Percentiles rank a stretch among this genome's conserved stretches.
phyloP scores from a whole-genome alignment of 2,113 vertebrate genomes.

The Sturnus vulgaris region DNA sequence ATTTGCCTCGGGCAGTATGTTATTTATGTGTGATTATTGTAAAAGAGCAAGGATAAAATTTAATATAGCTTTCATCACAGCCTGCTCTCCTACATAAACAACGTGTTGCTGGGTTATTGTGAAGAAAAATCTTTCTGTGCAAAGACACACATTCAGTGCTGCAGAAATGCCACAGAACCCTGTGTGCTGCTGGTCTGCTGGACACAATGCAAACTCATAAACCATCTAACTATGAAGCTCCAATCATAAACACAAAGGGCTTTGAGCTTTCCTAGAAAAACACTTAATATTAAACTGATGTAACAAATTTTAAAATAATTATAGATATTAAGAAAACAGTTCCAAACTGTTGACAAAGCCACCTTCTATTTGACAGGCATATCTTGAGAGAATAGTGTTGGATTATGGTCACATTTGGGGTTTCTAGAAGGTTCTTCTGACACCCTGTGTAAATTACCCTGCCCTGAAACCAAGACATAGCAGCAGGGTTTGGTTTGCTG shows the following conservation, averaged over 20 bases:
- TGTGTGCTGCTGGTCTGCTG: background rate
- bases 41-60: background rate
- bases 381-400: background rate
- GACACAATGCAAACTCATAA: background rate
- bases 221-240: background rate
- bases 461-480: conserved; percentile 44
- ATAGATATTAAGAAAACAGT: background rate
- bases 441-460: conserved; percentile 31
- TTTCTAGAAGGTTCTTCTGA: conserved; percentile 36
- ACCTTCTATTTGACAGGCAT: conserved; percentile 7
- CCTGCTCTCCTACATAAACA: background rate
- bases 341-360: conserved; percentile 2
- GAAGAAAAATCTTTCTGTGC: background rate
- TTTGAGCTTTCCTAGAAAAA: conserved; percentile 41
- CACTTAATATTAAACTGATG: background rate
- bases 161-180: background rate
- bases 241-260: background rate
- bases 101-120: background rate
- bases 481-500: conserved; percentile 33
- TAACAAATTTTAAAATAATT: background rate
- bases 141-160: background rate
- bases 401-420: background rate
- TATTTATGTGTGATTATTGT: background rate
- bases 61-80: background rate
- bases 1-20: background rate